Conservation (phyloP, 2,888 invertebrate genomes). For the Drosophila kanekoi region DNA sequence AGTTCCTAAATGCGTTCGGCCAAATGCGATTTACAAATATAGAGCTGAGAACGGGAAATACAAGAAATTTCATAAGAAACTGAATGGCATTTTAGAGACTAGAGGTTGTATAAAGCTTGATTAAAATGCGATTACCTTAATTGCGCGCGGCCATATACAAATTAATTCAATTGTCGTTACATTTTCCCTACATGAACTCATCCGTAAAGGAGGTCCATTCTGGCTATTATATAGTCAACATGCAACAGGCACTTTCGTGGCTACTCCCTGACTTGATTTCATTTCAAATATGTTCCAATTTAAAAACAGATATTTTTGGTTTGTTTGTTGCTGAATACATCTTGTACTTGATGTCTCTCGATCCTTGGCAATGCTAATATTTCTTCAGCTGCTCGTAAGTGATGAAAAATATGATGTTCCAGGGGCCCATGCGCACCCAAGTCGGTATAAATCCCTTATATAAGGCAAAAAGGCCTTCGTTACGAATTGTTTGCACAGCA, state of each 20-base stretch:
- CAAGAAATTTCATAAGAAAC: slow-evolving; percentile 17
- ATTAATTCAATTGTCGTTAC: slow-evolving; percentile 18
- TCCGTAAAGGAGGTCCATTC: slow-evolving; percentile 26
- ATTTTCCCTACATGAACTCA: slow-evolving; percentile 24
- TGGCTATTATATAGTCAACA: slow-evolving; percentile 53
- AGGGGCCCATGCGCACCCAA: slow-evolving; percentile 97
- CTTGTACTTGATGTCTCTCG: slow-evolving; percentile 59
- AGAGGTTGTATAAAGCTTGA: slow-evolving; percentile 17
- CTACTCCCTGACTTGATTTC: slow-evolving; percentile 34
- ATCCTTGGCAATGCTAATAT: slow-evolving; percentile 84
- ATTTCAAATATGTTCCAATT: slow-evolving; percentile 40
- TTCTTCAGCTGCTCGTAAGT: slow-evolving; percentile 96
- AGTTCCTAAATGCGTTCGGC: slow-evolving; percentile 28
- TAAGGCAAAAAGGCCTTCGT: slow-evolving; percentile 94
- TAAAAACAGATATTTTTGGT: slow-evolving; percentile 62
- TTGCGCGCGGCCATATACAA: slow-evolving; percentile 25
- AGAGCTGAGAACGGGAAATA: slow-evolving; percentile 29
- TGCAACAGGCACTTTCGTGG: slow-evolving; percentile 60
- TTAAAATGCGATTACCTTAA: slow-evolving; percentile 59
- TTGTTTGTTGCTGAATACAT: slow-evolving; percentile 66
- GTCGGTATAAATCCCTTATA: slow-evolving; percentile 99
- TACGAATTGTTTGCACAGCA: slow-evolving; percentile 92
- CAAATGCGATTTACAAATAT: slow-evolving; percentile 27
- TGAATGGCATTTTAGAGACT: slow-evolving; percentile 31
- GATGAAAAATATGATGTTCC: slow-evolving; percentile 98